phyloP scores from a whole-genome alignment of 2,113 vertebrate species.

The Toxotes jaculatrix region DNA sequence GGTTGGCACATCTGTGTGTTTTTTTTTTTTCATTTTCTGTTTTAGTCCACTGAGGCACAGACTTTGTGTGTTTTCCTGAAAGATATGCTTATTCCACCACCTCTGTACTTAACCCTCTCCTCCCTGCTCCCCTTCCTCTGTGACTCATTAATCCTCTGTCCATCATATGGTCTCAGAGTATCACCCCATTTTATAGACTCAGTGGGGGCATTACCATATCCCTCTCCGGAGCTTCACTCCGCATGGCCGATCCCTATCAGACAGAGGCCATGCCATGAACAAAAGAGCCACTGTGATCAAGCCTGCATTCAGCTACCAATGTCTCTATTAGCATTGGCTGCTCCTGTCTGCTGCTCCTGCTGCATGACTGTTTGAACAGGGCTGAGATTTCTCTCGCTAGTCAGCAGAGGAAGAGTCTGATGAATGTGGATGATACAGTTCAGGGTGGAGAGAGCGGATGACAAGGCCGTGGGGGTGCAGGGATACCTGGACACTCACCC shows the following conservation, averaged over 20 bases:
- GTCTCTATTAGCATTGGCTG: constrained; percentile 80
- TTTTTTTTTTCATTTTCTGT: constrained; percentile 27
- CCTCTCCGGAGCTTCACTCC: constrained; percentile 75
- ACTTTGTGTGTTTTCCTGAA: constrained; percentile 47
- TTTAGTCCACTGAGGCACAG: constrained; percentile 48
- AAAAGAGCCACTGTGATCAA: constrained; percentile 80
- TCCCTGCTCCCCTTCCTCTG: constrained; percentile 58
- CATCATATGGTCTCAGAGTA: constrained; percentile 78
- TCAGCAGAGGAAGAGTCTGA: constrained; percentile 63
- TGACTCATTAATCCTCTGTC: constrained; percentile 83
- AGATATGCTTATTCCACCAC: constrained; percentile 65
- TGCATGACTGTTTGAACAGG: constrained; percentile 75
- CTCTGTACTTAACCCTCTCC: constrained; percentile 58
- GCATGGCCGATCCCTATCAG: constrained; percentile 79
- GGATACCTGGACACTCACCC: constrained; percentile 61
- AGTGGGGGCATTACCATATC: constrained; percentile 78
- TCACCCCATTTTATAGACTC: constrained; percentile 80
- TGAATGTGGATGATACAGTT: constrained; percentile 64
- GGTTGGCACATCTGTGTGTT: constrained; percentile 42
- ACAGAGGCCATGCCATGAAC: constrained; percentile 77
- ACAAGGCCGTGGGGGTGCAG: constrained; percentile 23
- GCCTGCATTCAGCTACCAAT: constrained; percentile 75
- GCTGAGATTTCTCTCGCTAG: constrained; percentile 60
- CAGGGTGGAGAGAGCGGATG: constrained; percentile 49
- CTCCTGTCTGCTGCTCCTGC: constrained; percentile 66